These are phyloP conservation scores for Pituophis catenifer DNA, from an alignment of 2,113 vertebrate genomes.

Conservation along the genomic window DNA sequence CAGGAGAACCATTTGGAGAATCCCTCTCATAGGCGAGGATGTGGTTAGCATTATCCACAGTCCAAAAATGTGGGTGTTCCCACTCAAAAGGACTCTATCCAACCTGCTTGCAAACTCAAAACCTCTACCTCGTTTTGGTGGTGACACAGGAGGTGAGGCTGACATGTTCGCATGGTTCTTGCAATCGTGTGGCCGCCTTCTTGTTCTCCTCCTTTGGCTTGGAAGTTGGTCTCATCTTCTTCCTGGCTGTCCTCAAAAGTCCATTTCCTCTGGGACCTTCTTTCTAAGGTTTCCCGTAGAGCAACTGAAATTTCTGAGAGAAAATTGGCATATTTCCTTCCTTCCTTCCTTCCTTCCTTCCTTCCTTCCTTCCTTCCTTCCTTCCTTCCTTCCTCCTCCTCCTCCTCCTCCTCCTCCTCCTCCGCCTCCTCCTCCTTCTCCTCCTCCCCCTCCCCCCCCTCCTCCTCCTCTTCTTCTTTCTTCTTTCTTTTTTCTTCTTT, in stretches of 20 bases:
- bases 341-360: no score
- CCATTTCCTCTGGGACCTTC: neutral
- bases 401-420: no score
- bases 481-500: neutral
- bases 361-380: no score
- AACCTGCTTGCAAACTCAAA: neutral
- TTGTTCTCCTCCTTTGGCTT: neutral
- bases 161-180: no score
- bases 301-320: slow-evolving; percentile 1
- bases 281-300: neutral
- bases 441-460: no score
- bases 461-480: no score
- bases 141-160: neutral
- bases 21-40: neutral
- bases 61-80: neutral
- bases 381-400: no score
- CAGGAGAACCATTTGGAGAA: neutral
- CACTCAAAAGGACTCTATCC: neutral
- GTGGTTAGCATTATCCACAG: neutral
- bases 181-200: neutral
- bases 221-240: neutral
- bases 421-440: accelerated
- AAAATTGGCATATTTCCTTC: neutral
- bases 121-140: neutral
- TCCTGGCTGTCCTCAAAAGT: neutral